phyloP scores from a whole-genome alignment of 2,113 vertebrate species.

The Girardinichthys multiradiatus region DNA sequence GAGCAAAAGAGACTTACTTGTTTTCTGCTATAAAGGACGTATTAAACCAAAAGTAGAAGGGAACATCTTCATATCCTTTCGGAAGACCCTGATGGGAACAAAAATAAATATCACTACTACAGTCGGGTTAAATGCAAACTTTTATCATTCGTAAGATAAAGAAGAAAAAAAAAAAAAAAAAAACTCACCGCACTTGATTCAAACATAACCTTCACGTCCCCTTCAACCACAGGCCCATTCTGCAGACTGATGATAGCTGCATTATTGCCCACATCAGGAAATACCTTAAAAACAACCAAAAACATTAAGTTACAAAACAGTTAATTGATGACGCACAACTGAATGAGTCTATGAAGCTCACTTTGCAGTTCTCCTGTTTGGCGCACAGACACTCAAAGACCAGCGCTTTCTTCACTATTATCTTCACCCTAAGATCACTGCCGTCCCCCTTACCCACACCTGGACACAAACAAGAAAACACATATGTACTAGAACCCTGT shows the following conservation, averaged over 20 bases:
- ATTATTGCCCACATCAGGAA: conserved; percentile 86
- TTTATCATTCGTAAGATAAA: background rate
- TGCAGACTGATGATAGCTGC: conserved; percentile 84
- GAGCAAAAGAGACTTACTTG: conserved; percentile 77
- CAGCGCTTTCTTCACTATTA: conserved; percentile 80
- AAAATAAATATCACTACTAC: background rate
- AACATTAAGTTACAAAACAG: background rate
- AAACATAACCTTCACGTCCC: conserved; percentile 94
- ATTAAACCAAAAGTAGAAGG: conserved; percentile 97
- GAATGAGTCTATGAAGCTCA: conserved; percentile 59
- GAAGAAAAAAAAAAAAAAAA: conserved; percentile 42
- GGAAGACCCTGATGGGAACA: conserved; percentile 82
- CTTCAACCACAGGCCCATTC: conserved; percentile 83
- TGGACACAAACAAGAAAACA: conserved; percentile 44
- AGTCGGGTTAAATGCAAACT: background rate
- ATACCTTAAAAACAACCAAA: conserved; percentile 76
- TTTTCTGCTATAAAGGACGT: conserved; percentile 89
- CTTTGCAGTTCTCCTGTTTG: conserved; percentile 85
- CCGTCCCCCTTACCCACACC: conserved; percentile 91
- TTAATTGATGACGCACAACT: background rate
- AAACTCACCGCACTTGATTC: conserved; percentile 87
- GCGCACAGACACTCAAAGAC: conserved; percentile 86
- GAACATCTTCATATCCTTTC: conserved; percentile 90
- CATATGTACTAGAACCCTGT: accelerated
- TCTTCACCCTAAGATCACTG: conserved; percentile 87